These are phyloP conservation scores for Ricordea florida DNA, from an alignment of 92 coral and sea anemone species.

Conservation along the genomic window DNA sequence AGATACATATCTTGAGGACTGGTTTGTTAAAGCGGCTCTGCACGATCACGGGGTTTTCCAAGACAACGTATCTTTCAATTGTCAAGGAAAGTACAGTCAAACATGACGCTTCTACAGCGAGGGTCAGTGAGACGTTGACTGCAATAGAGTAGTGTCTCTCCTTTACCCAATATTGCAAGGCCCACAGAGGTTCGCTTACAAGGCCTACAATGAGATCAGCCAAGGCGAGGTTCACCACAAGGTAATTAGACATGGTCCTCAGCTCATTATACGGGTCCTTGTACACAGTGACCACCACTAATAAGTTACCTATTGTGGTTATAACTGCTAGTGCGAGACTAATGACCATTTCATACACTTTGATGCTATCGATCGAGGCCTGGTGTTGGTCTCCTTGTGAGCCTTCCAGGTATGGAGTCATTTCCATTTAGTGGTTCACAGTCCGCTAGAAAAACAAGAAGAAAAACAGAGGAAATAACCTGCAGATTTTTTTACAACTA, in stretches of 20 bases:
- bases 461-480: no score
- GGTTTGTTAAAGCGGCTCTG: not conserved
- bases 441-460: no score
- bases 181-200: conserved; percentile 48
- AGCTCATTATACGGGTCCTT: conserved; percentile 54
- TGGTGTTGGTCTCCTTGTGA: no score
- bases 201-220: conserved; percentile 56
- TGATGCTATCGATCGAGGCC: no score
- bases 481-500: no score
- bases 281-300: conserved; percentile 37
- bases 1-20: conserved; percentile 14
- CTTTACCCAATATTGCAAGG: conserved; percentile 22
- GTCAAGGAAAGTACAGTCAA: conserved; percentile 45
- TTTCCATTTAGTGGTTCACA: no score
- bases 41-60: conserved; percentile 38
- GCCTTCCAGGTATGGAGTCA: no score
- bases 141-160: not conserved
- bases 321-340: conserved; percentile 5
- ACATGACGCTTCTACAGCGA: conserved; percentile 31
- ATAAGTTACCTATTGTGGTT: conserved; percentile 37
- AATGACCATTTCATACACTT: conserved; percentile 9
- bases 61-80: conserved; percentile 51
- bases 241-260: conserved; percentile 47
- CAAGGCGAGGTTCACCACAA: conserved; percentile 56
- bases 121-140: not conserved